These are phyloP conservation scores for Caiman crocodilus DNA, from an alignment of 2,797 vertebrate species.

Conservation along the genomic window DNA sequence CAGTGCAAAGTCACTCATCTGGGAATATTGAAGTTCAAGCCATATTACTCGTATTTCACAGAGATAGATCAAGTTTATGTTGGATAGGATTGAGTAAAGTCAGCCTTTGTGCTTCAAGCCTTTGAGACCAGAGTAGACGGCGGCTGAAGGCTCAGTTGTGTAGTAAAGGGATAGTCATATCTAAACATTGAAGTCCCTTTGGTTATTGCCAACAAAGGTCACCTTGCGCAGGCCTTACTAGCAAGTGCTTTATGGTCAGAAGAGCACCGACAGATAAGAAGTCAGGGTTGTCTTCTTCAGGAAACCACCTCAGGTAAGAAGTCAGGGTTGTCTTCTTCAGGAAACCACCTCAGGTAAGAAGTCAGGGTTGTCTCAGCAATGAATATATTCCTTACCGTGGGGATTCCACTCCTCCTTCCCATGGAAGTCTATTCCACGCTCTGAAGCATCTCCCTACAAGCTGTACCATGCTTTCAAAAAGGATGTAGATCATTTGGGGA, in stretches of 20 bases:
- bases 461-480: neutral
- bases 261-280: neutral
- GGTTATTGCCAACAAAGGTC: neutral
- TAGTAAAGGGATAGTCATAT: neutral
- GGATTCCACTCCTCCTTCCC: neutral
- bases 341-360: neutral
- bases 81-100: neutral
- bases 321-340: neutral
- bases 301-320: neutral
- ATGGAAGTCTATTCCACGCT: neutral
- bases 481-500: neutral
- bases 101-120: neutral
- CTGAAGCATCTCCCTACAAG: neutral
- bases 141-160: neutral
- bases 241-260: neutral
- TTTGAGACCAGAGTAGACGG: neutral
- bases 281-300: neutral
- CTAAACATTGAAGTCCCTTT: too few species aligned
- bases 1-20: neutral
- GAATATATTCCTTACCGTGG: neutral
- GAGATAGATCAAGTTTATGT: too few species aligned
- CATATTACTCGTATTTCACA: neutral
- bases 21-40: neutral
- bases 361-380: neutral
- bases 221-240: neutral